phyloP scores from a whole-genome alignment of 2,888 invertebrate species.

The Griposia aprilina region DNA sequence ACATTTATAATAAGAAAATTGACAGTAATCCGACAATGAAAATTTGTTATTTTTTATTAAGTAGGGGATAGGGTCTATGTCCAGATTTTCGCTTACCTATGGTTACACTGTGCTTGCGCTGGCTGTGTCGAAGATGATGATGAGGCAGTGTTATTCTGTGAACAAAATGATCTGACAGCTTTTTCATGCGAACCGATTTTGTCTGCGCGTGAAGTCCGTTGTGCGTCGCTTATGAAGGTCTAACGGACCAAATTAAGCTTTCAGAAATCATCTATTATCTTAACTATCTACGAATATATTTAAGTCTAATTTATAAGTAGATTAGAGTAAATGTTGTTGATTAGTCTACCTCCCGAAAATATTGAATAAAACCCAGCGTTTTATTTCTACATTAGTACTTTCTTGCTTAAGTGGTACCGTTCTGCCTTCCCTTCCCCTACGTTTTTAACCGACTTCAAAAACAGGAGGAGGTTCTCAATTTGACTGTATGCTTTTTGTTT shows the following conservation, averaged over 20 bases:
- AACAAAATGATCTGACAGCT: not conserved
- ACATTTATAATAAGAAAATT: not conserved
- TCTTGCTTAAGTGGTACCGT: not conserved
- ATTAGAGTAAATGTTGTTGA: not conserved
- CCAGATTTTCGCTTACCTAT: not conserved
- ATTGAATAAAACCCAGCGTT: too few relatives aligned
- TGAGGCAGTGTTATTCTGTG: not conserved
- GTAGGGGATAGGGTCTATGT: not conserved
- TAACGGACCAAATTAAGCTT: not conserved
- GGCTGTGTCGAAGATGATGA: not conserved
- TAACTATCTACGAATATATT: too few relatives aligned
- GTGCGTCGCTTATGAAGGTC: too few relatives aligned
- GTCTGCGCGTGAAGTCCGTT: not conserved
- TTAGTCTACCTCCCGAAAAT: too few relatives aligned
- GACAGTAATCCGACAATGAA: not conserved
- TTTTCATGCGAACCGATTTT: not conserved
- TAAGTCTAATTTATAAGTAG: not conserved
- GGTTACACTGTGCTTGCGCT: not conserved
- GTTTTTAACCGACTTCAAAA: too few relatives aligned
- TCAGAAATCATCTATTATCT: not conserved
- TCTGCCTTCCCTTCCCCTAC: not conserved
- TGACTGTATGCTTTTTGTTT: too few relatives aligned
- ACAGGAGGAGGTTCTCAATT: too few relatives aligned
- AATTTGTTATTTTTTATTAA: not conserved
- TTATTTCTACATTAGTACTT: too few relatives aligned